These are phyloP conservation scores for Tamias sibiricus DNA, from an alignment of 2,113 vertebrate genomes.

Conservation along the genomic window DNA sequence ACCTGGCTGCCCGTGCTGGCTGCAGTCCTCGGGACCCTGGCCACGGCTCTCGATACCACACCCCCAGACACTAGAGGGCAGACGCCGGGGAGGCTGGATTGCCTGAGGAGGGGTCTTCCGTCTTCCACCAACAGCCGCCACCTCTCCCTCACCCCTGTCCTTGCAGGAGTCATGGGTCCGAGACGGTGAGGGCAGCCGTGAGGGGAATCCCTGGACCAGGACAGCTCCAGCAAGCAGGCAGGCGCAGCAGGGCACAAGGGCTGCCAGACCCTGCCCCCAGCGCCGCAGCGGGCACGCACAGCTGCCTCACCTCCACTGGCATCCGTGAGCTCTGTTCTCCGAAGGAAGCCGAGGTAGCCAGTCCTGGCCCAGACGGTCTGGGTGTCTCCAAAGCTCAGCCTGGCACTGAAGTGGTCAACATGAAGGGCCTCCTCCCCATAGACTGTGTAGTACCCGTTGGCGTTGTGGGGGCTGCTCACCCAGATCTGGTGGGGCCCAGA, in stretches of 20 bases:
- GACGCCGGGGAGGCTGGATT: not conserved
- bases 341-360: conserved; percentile 97
- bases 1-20: not conserved
- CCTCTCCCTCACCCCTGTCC: no score
- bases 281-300: fast-evolving
- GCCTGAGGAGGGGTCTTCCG: not conserved
- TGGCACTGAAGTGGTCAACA: conserved; percentile 96
- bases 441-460: conserved; percentile 96
- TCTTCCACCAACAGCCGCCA: fast-evolving
- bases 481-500: conserved; percentile 89
- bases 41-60: no score
- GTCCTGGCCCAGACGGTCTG: conserved; percentile 96
- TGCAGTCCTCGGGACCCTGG: not conserved
- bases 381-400: conserved; percentile 96
- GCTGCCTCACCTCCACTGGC: conserved; percentile 93
- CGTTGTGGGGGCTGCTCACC: conserved; percentile 98
- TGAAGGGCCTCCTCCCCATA: conserved; percentile 97
- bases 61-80: no score
- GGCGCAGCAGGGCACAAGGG: not conserved
- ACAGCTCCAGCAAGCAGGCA: not conserved
- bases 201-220: not conserved
- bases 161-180: not conserved
- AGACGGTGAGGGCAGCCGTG: not conserved
- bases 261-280: not conserved
- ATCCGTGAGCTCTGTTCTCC: conserved; percentile 96